Base-by-base conservation (phyloP, 92 coral and sea anemone species). In the Ricordea florida region DNA sequence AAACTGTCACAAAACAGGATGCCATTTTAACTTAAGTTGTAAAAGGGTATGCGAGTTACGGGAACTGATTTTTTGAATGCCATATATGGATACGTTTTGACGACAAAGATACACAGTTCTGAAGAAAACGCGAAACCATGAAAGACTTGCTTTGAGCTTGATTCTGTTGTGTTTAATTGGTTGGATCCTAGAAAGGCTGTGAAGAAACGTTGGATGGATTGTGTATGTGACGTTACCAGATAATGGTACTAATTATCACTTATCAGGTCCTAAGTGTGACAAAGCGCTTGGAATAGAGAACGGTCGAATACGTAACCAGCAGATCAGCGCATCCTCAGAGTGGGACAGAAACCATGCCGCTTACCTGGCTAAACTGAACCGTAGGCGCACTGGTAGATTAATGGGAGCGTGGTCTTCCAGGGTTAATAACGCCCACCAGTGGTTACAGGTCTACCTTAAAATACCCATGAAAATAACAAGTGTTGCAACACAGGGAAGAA, bases 381-480 rank as follows among this genome's bases (percentile, higher is more conserved):
- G 69, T 14, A 72, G 50, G 46, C 97, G 90, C 27, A 56, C 86
- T 5, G 93, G 97, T 2, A 61, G 74, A 10, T 61, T 65, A 15
- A 64, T 78, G 23, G 97, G 97, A 29, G 97, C 94, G 6, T 96
- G 99, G 99, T 80, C 90, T 11, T 86, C 96, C 11, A 76, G 82
- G 17, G 79, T 79, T 48, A 66, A 67, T 38, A 92, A 92, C 47
- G 67, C 58, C 27, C 57, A 80, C 22, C 99, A 96, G 42, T 96
- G 85, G 79, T 56, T 96, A 28, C 97, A 92, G 81, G 74, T 92
- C 22, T 88, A 85, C 51, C 44, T 96, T 66, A 85, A 86, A 70
- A 59, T 57, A 24, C 79, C 89, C 10, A 88, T 84, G 93, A 80
- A 82, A 26, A 51, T 91, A 29, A 89, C 89, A 0, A 80, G 89